Evolutionary conservation across 1,140 invertebrate species (phyloP), one percentile per base, ranked within the genome.

Genomic region (Armadillidium nasatum): DNA sequence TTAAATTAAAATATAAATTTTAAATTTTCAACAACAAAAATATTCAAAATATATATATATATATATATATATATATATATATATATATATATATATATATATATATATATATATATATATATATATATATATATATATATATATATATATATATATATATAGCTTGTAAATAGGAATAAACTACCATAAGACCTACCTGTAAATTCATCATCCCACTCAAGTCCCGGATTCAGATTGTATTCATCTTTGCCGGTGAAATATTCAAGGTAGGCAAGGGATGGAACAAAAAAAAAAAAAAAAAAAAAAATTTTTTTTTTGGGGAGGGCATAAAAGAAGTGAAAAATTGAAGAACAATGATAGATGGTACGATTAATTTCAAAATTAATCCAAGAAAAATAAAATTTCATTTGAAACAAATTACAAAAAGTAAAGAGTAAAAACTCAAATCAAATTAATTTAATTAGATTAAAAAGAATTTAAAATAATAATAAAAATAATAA

Each of bases 131-230:
- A 71, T 33, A 44, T 71, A 71, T 44, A 2, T 44, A 71, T 71
- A 44, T 7, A 71, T 71, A 33, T 0, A 23, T 33, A 71, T 44
- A 71, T 71, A 44, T 44, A 44, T 33, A 43, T n/a, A 22, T 23
- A 71, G 50, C 50, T 15, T 19, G 50, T 7, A 60, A 13, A 15
- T 1, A 60, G 11, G 50, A 60, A 60, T 19, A 60, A 60, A 60
- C 50, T 60, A 78, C 78, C 78, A 81, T 71, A 77, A 77, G 82
- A 94, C 93, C 92, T 96, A 96, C 94, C 94, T 96, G 94, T 94
- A 88, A 97, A 97, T 89, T 98, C 95, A 94, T 97, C 95, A 91
- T 98, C 96, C 95, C 96, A 98, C 89, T 98, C 95, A 95, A 97
- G 95, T 93, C 93, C 93, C 89, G 94, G 93, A 91, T 95, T 95